These are phyloP conservation scores for Synodontis membranacea DNA, from an alignment of 2,113 vertebrate genomes.

Conservation along the genomic window DNA sequence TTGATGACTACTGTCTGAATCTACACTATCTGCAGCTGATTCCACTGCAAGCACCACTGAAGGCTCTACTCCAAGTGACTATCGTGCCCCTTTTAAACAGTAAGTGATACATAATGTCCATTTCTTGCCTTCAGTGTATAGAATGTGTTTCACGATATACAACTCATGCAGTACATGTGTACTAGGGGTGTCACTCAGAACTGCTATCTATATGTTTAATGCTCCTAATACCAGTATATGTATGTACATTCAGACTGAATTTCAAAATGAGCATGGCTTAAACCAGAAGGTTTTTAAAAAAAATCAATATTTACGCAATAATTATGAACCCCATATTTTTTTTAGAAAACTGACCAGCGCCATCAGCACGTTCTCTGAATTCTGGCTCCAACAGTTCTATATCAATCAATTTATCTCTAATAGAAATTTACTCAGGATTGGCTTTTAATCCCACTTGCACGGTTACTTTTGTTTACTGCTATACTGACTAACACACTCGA, in stretches of 20 bases:
- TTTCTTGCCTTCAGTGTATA: not conserved
- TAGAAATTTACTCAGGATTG: not conserved
- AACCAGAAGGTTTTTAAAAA: not conserved
- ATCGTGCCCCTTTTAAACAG: constrained; percentile 92
- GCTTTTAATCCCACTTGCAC: not conserved
- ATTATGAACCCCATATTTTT: not conserved
- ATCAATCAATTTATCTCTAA: no score
- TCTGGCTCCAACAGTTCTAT: not conserved
- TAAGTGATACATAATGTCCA: constrained; percentile 61
- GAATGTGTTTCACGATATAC: not conserved
- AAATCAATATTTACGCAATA: not conserved
- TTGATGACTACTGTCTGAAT: not conserved
- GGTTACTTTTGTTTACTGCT: not conserved
- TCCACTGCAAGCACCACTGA: constrained; percentile 87
- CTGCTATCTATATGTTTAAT: not conserved
- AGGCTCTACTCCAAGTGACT: constrained; percentile 87
- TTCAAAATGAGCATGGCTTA: not conserved
- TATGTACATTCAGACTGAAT: not conserved
- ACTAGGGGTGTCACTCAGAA: no score
- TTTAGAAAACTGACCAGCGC: not conserved
- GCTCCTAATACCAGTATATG: not conserved
- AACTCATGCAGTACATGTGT: not conserved
- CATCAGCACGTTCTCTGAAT: not conserved
- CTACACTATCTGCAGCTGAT: constrained; percentile 77
- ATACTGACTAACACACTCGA: not conserved